These are phyloP conservation scores for Steinernema khuongi DNA, from an alignment of 1,140 invertebrate genomes.

Conservation along the genomic window DNA sequence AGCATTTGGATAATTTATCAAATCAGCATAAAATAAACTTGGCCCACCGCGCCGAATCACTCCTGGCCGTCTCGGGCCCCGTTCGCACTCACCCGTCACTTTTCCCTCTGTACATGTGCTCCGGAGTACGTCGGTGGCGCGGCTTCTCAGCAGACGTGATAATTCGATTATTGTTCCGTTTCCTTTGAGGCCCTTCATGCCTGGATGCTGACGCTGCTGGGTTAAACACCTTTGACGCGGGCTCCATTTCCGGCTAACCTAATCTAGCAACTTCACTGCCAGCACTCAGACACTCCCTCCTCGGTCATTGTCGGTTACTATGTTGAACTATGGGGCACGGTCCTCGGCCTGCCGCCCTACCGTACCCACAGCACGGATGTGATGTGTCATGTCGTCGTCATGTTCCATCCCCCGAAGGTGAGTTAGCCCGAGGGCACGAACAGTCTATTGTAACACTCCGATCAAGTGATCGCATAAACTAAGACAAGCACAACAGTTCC, in stretches of 20 bases:
- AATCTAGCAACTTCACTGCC: background rate
- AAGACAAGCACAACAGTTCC: too few relatives aligned
- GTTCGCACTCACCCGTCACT: background rate
- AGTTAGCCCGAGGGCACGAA: too few relatives aligned
- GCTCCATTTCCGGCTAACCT: background rate
- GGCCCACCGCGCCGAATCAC: too few relatives aligned
- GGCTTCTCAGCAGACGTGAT: background rate
- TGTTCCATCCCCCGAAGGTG: background rate
- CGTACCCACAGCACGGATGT: background rate
- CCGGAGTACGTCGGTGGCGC: background rate
- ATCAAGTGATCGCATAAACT: background rate
- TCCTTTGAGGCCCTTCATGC: background rate
- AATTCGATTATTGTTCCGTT: background rate
- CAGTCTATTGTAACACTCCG: background rate
- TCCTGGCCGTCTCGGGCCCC: background rate
- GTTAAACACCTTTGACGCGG: background rate
- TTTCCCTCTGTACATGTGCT: background rate
- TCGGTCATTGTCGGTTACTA: background rate
- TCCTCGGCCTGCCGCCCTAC: too few relatives aligned
- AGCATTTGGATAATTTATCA: background rate
- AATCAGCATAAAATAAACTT: slow-evolving; percentile 13
- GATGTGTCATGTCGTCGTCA: slow-evolving; percentile 8
- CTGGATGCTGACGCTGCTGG: background rate
- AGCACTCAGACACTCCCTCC: background rate
- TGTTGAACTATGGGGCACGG: background rate